A percentile compares a stretch with the other conserved stretches of the same genome.
Evolutionary conservation across 2,888 invertebrate species (phyloP).

Genomic region (Micropterix aruncella): DNA sequence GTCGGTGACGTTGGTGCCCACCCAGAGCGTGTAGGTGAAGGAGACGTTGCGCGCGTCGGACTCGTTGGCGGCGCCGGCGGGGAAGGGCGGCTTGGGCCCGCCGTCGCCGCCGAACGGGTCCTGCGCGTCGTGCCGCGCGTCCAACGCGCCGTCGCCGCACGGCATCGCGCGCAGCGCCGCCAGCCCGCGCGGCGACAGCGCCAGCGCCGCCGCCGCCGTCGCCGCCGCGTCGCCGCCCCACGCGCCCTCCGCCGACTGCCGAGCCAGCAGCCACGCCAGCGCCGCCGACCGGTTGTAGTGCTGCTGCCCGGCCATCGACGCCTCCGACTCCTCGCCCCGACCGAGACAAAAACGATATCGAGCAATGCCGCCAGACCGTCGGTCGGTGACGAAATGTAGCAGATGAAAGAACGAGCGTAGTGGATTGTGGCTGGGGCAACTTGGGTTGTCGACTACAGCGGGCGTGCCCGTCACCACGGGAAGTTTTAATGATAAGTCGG

Average conservation of each 20-base stretch:
- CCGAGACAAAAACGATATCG: no score
- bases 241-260: constrained; percentile 65
- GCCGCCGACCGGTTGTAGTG: constrained; percentile 71
- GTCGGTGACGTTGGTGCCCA: constrained; percentile 73
- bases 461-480: no score
- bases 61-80: constrained; percentile 37
- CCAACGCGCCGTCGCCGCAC: constrained; percentile 37
- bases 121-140: constrained; percentile 33
- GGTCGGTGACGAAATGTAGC: no score
- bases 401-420: no score
- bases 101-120: constrained; percentile 38
- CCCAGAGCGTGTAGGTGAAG: constrained; percentile 78
- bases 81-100: constrained; percentile 29
- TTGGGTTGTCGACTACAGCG: no score
- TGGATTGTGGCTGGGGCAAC: no score
- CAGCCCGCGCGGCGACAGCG: constrained; percentile 56
- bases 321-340: neutral
- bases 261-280: constrained; percentile 55
- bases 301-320: constrained; percentile 27
- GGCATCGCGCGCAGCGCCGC: constrained; percentile 49
- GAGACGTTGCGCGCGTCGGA: constrained; percentile 56
- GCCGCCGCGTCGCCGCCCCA: constrained; percentile 57
- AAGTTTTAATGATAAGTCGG: no score
- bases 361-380: no score
- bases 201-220: constrained; percentile 70